Conservation (phyloP, 2,113 vertebrate genomes). For the Anoura caudifer region DNA sequence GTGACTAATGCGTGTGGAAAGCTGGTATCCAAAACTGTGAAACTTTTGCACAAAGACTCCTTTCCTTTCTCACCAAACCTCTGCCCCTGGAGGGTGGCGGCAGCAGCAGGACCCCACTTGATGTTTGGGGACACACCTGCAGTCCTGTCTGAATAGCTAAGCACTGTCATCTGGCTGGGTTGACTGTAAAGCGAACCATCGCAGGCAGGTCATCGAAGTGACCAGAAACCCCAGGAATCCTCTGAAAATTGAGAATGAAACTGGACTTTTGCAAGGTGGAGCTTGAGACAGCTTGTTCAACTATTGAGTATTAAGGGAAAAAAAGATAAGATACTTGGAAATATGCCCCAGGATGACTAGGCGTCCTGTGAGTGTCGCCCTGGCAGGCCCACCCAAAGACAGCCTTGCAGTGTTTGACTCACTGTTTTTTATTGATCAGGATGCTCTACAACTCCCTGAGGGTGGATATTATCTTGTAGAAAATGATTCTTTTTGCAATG, state of each 20-base stretch:
- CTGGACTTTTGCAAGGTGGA: neutral
- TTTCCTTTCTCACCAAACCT: no score
- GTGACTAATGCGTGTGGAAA: no score
- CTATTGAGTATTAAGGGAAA: no score
- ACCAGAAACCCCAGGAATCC: neutral
- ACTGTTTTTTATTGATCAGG: neutral
- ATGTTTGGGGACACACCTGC: no score
- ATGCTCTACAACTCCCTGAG: neutral
- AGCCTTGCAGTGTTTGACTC: neutral
- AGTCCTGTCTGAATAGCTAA: neutral
- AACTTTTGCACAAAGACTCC: no score
- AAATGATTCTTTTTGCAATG: neutral
- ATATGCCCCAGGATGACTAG: neutral
- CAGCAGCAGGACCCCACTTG: no score
- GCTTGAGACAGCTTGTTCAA: neutral
- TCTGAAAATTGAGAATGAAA: neutral
- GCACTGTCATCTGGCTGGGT: neutral
- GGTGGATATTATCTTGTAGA: neutral
- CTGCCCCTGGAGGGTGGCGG: no score
- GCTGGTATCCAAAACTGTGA: no score
- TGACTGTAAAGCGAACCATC: neutral
- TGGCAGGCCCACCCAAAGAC: neutral
- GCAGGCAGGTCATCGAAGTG: neutral
- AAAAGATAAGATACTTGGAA: conserved; percentile 2
- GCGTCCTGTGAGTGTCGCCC: neutral